Conservation (phyloP, 2,113 vertebrate species). For the Strigops habroptila region DNA sequence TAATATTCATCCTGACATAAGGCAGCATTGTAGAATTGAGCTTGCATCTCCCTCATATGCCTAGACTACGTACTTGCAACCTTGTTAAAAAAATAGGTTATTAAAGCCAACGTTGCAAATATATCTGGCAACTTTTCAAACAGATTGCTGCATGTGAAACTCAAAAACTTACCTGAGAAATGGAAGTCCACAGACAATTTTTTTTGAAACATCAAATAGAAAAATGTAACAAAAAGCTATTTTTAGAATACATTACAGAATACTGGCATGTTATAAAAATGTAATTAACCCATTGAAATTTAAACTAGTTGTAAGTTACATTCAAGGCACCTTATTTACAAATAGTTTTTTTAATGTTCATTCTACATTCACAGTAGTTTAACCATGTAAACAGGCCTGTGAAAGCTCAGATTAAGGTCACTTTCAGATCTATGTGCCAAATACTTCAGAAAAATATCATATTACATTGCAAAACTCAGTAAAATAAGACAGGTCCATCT, state of each 20-base stretch:
- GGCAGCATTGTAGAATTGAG: neutral
- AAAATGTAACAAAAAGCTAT: neutral
- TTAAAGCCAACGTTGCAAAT: neutral
- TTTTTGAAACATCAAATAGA: neutral
- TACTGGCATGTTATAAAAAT: conserved; percentile 28
- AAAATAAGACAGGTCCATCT: neutral
- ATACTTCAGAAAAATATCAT: neutral
- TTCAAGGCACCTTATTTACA: conserved; percentile 23
- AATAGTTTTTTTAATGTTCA: neutral
- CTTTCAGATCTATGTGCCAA: conserved; percentile 5
- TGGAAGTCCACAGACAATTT: neutral
- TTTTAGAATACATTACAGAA: conserved; percentile 1
- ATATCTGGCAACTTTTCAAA: neutral
- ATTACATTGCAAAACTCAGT: neutral
- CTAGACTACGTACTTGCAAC: neutral
- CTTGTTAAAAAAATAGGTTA: neutral
- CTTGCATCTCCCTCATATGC: neutral
- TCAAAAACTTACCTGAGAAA: conserved; percentile 49
- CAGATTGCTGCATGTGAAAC: neutral
- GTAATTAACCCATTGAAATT: neutral
- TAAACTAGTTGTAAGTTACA: neutral
- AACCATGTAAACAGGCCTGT: conserved; percentile 8
- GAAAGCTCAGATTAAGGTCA: conserved; percentile 34
- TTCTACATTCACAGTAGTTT: conserved; percentile 9
- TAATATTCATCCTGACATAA: neutral